A percentile compares a stretch with the other conserved stretches of the same genome.
phyloP scores from a whole-genome alignment of 2,888 invertebrate species.

The Dicycla oo region DNA sequence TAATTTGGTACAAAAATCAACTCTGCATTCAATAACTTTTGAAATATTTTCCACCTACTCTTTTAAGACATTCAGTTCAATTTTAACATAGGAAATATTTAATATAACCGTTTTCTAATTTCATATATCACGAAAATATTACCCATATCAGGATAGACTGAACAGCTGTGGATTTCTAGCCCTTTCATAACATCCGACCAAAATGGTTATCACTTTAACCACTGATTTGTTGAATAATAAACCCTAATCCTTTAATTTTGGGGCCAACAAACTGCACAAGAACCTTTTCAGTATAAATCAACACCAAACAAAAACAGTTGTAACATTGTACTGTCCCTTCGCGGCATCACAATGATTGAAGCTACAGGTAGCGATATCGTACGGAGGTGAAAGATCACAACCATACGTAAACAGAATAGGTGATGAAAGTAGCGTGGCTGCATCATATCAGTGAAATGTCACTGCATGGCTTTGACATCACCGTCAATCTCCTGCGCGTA shows the following conservation, averaged over 20 bases:
- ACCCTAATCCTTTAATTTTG: background rate
- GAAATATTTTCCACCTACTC: background rate
- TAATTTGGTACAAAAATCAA: background rate
- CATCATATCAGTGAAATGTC: background rate
- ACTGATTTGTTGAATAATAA: background rate
- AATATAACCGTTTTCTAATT: background rate
- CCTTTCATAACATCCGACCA: background rate
- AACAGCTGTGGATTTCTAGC: background rate
- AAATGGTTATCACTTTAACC: background rate
- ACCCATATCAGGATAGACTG: background rate
- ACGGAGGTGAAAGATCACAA: slow-evolving; percentile 45
- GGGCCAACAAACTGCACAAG: background rate
- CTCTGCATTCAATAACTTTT: background rate
- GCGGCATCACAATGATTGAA: slow-evolving; percentile 17
- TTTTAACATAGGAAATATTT: too few relatives aligned
- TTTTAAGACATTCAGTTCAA: background rate
- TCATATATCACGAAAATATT: background rate
- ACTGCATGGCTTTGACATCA: background rate
- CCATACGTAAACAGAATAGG: slow-evolving; percentile 26
- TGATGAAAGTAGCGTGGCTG: slow-evolving; percentile 8
- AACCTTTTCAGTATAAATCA: background rate
- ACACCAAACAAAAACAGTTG: background rate
- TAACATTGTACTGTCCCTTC: background rate
- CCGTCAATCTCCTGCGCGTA: too few relatives aligned
- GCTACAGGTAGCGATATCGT: slow-evolving; percentile 45